Base-by-base conservation (phyloP, 2,888 invertebrate genomes). In the Chirona hameri region DNA sequence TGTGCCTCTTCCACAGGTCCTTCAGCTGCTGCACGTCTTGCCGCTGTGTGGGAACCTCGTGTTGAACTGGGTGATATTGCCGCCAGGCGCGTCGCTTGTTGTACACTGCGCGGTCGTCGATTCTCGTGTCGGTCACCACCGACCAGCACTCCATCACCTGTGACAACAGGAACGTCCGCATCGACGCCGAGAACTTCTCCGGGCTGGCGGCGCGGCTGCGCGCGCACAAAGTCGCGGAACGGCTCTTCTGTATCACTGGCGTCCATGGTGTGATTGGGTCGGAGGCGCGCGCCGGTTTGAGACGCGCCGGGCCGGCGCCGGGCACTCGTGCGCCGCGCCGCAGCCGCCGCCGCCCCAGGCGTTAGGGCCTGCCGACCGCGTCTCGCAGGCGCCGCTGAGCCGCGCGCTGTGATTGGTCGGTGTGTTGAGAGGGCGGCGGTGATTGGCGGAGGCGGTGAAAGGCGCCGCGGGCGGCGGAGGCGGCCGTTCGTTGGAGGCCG, bases 21-120 rank as follows among this genome's bases (percentile, higher is more conserved):
- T 76, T 76, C 76, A 76, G 76, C 76, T 76, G 76, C 46, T 76
- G 76, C 76, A 76, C 76, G 76, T 27, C 76, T 46, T 76, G 76
- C 24, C 21, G 76, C 39, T 18, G 76, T n/a, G 24, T 9, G 76
- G 76, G 46, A 76, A 76, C 21, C 46, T 18, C 46, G 39, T 9
- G 39, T 24, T n/a, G 76, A 76, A 76, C 76, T 46, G 76, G 39
- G 21, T 24, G 10, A 5, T 2, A 76, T 76, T 0, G 39, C 18
- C 12, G 76, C 7, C 76, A 76, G 24, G 39, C 76, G 24, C 76
- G 76, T 7, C 76, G 76, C 46, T 76, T 76, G 76, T 46, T 76
- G 76, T 76, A 76, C 9, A 76, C 76, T 39, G 76, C 76, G 21
- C 76, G 76, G 76, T 76, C 76, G 76, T 76, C 76, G 39, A 76